A percentile compares a stretch with the other conserved stretches of the same genome.
phyloP scores from a whole-genome alignment of 2,113 vertebrate genomes.

The Poecilia latipinna region DNA sequence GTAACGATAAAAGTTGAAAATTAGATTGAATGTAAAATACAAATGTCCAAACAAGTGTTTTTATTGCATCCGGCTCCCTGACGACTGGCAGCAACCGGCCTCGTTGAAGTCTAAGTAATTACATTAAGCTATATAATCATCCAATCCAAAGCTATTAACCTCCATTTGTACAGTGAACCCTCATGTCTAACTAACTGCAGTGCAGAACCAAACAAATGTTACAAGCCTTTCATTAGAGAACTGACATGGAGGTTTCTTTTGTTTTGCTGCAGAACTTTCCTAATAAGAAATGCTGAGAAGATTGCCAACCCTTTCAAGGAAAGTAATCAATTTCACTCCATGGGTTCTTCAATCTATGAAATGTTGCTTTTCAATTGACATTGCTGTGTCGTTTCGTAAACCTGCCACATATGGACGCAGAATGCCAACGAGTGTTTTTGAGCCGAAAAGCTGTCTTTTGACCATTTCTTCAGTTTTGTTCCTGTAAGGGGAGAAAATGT shows the following conservation, averaged over 20 bases:
- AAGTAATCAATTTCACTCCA: not conserved
- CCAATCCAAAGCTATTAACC: constrained; percentile 2
- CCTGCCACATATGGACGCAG: not conserved
- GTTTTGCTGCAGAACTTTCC: constrained; percentile 1
- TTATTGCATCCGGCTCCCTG: not conserved
- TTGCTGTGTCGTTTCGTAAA: not conserved
- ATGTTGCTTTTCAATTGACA: not conserved
- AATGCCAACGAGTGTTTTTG: not conserved
- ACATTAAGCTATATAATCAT: constrained; percentile 29
- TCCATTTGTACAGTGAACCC: constrained; percentile 3
- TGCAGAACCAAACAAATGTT: not conserved
- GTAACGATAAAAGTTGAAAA: not conserved
- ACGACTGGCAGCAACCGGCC: not conserved
- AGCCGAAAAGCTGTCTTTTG: not conserved
- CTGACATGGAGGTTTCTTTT: not conserved
- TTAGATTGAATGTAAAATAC: not conserved
- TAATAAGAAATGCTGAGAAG: not conserved
- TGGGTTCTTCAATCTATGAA: not conserved
- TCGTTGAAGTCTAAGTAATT: constrained; percentile 16
- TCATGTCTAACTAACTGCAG: not conserved
- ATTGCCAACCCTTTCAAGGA: not conserved
- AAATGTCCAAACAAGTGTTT: not conserved
- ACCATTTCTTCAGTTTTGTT: not conserved
- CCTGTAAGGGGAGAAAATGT: constrained; percentile 1
- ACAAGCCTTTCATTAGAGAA: not conserved